Conservation (phyloP, 2,888 invertebrate species). For the Orthosia cruda region DNA sequence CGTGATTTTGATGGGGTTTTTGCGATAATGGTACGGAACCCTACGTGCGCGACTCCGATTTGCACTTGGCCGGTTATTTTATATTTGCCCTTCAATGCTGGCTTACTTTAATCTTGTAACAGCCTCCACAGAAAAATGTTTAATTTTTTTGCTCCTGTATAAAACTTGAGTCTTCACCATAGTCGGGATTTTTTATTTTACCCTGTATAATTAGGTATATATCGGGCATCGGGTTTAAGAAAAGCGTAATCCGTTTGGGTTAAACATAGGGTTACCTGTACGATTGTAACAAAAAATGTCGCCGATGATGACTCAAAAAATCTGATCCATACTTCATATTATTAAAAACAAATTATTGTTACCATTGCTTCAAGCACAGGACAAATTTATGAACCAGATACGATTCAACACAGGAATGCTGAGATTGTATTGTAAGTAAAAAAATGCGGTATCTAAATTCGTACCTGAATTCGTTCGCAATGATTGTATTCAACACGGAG, state of each 20-base stretch:
- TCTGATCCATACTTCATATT: background rate
- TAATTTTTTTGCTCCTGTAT: background rate
- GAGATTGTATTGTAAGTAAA: background rate
- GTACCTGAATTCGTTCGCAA: slow-evolving; percentile 74
- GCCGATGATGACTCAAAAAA: background rate
- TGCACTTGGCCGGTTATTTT: too few relatives aligned
- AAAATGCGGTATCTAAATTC: slow-evolving; percentile 58
- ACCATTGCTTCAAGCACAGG: background rate
- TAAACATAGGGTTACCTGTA: slow-evolving; percentile 15
- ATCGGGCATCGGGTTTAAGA: background rate
- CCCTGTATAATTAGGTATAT: background rate
- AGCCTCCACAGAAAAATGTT: background rate
- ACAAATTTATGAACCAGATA: background rate
- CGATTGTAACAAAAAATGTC: slow-evolving; percentile 16
- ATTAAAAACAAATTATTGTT: background rate
- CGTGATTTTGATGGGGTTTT: too few relatives aligned
- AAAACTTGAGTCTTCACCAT: background rate
- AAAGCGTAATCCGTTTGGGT: background rate
- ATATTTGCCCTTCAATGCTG: background rate
- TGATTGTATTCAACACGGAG: slow-evolving; percentile 72
- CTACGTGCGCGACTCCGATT: too few relatives aligned
- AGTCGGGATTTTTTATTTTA: too few relatives aligned
- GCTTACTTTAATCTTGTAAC: background rate
- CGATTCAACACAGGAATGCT: background rate
- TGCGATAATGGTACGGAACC: too few relatives aligned